Percentiles rank a stretch among this genome's conserved stretches.
phyloP scores from a whole-genome alignment of 2,888 invertebrate species.

The Habroteleia sp. region DNA sequence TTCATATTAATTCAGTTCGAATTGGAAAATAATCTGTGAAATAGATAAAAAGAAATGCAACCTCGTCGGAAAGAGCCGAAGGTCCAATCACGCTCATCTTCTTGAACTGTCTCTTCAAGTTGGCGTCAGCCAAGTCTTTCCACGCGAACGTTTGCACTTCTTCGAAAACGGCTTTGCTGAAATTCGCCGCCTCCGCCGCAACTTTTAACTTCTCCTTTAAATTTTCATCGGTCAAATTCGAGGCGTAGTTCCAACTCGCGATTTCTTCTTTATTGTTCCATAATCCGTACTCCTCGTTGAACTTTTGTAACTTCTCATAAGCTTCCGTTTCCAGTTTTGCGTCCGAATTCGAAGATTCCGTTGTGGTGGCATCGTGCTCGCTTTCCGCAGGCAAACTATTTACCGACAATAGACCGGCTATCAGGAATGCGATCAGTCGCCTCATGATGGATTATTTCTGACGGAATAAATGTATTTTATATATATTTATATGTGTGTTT shows the following conservation, averaged over 20 bases:
- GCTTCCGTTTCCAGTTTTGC: slow-evolving; percentile 82
- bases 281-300: slow-evolving; percentile 84
- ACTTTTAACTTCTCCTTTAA: slow-evolving; percentile 83
- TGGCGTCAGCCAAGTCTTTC: slow-evolving; percentile 86
- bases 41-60: slow-evolving; percentile 65
- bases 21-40: too few relatives aligned
- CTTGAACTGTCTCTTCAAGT: slow-evolving; percentile 88
- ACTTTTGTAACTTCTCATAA: slow-evolving; percentile 82
- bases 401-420: slow-evolving; percentile 14
- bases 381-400: slow-evolving; percentile 15
- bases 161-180: slow-evolving; percentile 85
- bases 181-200: slow-evolving; percentile 81
- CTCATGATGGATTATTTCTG: slow-evolving; percentile 38
- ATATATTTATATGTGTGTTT: too few relatives aligned
- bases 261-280: slow-evolving; percentile 84
- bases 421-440: slow-evolving; percentile 11
- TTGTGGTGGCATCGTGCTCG: slow-evolving; percentile 10
- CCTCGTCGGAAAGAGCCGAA: slow-evolving; percentile 87
- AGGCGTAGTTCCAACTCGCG: slow-evolving; percentile 89
- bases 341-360: background rate
- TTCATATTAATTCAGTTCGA: too few relatives aligned
- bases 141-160: slow-evolving; percentile 87
- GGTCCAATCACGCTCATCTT: slow-evolving; percentile 87
- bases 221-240: slow-evolving; percentile 89
- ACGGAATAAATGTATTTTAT: too few relatives aligned